These are phyloP conservation scores for Bubo blakistoni DNA, from an alignment of 2,113 vertebrate genomes.

Conservation along the genomic window DNA sequence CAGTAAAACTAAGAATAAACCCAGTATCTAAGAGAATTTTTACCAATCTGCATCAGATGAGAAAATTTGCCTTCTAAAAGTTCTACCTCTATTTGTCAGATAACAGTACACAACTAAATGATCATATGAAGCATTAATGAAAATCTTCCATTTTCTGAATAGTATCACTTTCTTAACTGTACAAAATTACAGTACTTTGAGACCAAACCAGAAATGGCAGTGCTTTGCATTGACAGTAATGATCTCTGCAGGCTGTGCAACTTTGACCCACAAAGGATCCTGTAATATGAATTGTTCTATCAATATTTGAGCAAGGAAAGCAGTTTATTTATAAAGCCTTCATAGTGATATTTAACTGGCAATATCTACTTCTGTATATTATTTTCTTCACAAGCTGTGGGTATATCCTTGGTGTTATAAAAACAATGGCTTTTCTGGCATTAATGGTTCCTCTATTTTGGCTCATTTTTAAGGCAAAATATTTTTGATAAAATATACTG, in stretches of 20 bases:
- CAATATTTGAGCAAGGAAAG: slow-evolving; percentile 19
- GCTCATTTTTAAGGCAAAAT: neutral
- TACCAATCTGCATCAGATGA: neutral
- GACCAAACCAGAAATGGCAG: neutral
- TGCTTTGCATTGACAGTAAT: neutral
- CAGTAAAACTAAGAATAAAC: neutral
- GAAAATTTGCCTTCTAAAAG: neutral
- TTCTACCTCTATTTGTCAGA: neutral
- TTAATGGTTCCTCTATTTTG: neutral
- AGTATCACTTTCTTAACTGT: neutral
- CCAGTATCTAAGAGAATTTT: neutral
- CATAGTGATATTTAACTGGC: neutral
- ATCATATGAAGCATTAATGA: neutral
- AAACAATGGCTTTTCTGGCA: neutral
- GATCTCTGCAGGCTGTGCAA: neutral
- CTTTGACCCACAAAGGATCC: neutral
- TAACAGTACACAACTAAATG: neutral
- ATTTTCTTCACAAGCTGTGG: neutral
- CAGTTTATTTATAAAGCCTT: neutral
- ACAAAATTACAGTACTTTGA: neutral
- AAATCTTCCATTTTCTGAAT: neutral
- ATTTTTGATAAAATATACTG: neutral
- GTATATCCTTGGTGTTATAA: neutral
- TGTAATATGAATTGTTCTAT: neutral
- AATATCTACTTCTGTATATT: neutral